phyloP scores from a whole-genome alignment of 2,797 vertebrate species.

The Philypnodon macrostomus region DNA sequence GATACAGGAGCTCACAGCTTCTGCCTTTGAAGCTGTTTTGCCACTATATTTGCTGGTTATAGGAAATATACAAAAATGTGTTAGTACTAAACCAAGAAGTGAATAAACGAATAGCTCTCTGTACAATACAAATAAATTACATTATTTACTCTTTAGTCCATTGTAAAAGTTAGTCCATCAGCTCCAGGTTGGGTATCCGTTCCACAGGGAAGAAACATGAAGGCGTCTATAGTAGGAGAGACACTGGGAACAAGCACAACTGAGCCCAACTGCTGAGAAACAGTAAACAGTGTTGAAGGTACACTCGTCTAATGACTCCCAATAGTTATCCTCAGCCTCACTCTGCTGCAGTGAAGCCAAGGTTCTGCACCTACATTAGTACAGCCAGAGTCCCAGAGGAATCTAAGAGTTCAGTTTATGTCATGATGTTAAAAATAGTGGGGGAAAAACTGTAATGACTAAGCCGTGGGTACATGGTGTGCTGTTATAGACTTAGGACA shows the following conservation, averaged over 20 bases:
- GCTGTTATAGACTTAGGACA: too few species aligned
- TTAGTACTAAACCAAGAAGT: conserved; percentile 16
- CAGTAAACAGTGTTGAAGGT: conserved; percentile 6
- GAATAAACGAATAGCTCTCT: conserved; percentile 19
- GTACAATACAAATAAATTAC: conserved; percentile 39
- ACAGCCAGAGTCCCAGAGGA: too few species aligned
- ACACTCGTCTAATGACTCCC: conserved; percentile 3
- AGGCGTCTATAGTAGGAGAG: conserved; percentile 67
- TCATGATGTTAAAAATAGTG: too few species aligned
- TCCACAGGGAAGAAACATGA: conserved; percentile 78
- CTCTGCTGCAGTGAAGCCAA: conserved; percentile 8
- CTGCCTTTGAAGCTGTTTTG: conserved; percentile 28
- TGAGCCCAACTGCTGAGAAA: conserved; percentile 35
- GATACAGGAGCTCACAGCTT: conserved; percentile 10
- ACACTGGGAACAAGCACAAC: conserved; percentile 55
- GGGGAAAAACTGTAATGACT: too few species aligned
- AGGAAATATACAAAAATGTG: conserved; percentile 18
- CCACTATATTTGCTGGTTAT: conserved; percentile 20
- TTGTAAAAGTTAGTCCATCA: conserved; percentile 59
- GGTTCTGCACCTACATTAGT: not conserved
- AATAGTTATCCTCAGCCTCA: conserved; percentile 18
- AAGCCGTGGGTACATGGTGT: too few species aligned
- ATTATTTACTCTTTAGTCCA: not conserved
- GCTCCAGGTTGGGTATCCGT: conserved; percentile 78
- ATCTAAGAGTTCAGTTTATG: too few species aligned